Percentiles rank a stretch among this genome's conserved stretches.
Evolutionary conservation across 2,113 vertebrate species (phyloP).

Genomic region (Caranx melampygus): DNA sequence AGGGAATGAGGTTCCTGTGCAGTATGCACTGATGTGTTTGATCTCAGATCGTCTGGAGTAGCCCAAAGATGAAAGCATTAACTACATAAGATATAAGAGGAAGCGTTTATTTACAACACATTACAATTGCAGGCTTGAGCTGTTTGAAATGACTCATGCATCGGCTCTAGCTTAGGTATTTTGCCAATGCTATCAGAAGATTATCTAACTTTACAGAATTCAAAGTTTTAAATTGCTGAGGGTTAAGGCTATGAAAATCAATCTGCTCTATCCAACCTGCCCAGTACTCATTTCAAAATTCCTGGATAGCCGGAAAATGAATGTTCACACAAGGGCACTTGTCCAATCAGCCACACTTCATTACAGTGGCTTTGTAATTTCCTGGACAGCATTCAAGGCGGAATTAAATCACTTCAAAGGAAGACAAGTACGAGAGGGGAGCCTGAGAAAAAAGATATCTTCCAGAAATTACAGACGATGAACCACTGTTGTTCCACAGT

Average conservation of each 20-base stretch:
- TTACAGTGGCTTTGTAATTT: constrained; percentile 70
- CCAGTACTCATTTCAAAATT: constrained; percentile 42
- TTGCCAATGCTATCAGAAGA: constrained; percentile 6
- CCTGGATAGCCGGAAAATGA: constrained; percentile 51
- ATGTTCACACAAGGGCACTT: constrained; percentile 56
- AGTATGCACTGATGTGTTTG: neutral
- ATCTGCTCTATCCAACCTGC: constrained; percentile 40
- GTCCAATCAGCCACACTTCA: constrained; percentile 67
- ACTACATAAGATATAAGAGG: neutral
- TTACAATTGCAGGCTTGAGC: neutral
- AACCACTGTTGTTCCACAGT: constrained; percentile 53
- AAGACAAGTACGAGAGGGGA: constrained; percentile 37
- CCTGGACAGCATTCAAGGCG: constrained; percentile 54
- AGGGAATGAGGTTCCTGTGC: neutral
- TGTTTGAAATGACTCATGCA: constrained; percentile 12
- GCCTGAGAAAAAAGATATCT: constrained; percentile 14
- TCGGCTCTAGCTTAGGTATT: constrained; percentile 11
- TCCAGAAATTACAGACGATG: constrained; percentile 51
- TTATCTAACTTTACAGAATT: constrained; percentile 31
- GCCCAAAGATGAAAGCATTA: neutral
- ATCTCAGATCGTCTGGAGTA: neutral
- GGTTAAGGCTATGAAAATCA: constrained; percentile 31
- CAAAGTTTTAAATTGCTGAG: constrained; percentile 38
- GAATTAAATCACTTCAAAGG: constrained; percentile 70
- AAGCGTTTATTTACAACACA: neutral